Evolutionary conservation across 2,888 invertebrate genomes (phyloP), one percentile per base, ranked within the genome.

Genomic region (Sericinus montela): DNA sequence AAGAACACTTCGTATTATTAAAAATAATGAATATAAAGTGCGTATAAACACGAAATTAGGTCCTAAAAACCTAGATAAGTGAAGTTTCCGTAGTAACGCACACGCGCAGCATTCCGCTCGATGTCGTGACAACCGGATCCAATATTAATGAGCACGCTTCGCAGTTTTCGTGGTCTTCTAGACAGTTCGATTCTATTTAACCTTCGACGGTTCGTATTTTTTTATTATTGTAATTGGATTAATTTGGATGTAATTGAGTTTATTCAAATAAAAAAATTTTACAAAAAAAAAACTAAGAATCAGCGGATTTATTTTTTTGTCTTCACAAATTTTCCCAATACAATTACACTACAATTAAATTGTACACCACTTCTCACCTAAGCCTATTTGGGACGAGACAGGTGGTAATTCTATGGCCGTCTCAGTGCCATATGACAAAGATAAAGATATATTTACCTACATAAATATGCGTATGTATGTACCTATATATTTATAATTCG

Each of bases 161-260:
- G 15, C 28, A 36, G n/a, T 28, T 44, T 36, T 28, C 35, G 36
- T 44, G 28, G 28, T 44, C 44, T 23, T n/a, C 25, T 14, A 4
- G 2, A 14, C 14, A 25, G 28, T 16, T 35, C 28, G 11, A 28
- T 36, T 44, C 35, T 44, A 9, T 8, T 2, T 15, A 35, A n/a
- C 44, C 44, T 44, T 44, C 44, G 14, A 13, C n/a, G 15, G 10
- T 6, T 39, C 7, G 15, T 44, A 16, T 35, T 13, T 30, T 8
- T 40, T 28, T 41, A 16, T n/a, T 41, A n/a, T n/a, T n/a, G n/a
- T n/a, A n/a, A n/a, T 4, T 11, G 19, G 19, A 7, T n/a, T 28
- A 15, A 41, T 41, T 30, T 9, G 11, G 8, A 6, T 30, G 32
- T 41, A 11, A 32, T 13, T 32, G 16, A 13, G 9, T 13, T 40